Evolutionary conservation across 2,888 invertebrate species (phyloP).

Genomic region (Drosophila mulleri): DNA sequence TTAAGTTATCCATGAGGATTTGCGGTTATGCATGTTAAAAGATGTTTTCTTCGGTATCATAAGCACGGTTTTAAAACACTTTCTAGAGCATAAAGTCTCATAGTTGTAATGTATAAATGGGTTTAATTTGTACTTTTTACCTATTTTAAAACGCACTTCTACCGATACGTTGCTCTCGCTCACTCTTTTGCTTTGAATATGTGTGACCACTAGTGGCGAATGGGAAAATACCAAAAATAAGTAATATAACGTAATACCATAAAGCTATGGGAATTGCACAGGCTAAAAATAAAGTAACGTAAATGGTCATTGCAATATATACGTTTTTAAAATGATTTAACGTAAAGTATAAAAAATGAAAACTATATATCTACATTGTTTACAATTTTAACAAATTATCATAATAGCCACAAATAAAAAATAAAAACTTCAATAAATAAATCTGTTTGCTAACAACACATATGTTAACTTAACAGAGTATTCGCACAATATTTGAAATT

Average conservation of each 20-base stretch:
- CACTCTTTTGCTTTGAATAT: constrained; percentile 28
- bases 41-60: background rate
- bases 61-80: background rate
- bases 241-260: background rate
- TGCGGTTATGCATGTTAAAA: constrained; percentile 2
- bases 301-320: background rate
- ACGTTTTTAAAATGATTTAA: background rate
- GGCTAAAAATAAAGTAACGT: constrained; percentile 2
- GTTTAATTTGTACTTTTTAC: constrained; percentile 14
- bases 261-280: background rate
- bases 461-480: too few relatives aligned
- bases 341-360: background rate
- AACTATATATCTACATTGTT: background rate
- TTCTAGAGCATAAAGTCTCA: background rate
- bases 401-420: too few relatives aligned
- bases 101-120: background rate
- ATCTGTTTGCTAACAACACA: too few relatives aligned
- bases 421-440: too few relatives aligned
- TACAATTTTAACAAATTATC: too few relatives aligned
- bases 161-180: constrained; percentile 39
- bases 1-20: constrained; percentile 15
- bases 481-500: too few relatives aligned
- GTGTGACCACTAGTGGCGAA: constrained; percentile 22
- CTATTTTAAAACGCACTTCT: constrained; percentile 31
- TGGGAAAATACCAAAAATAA: constrained; percentile 15